Percentiles rank a stretch among this genome's conserved stretches.
These are phyloP conservation scores for Pediacus dermestoides DNA, from an alignment of 2,888 invertebrate species.

Conservation along the genomic window DNA sequence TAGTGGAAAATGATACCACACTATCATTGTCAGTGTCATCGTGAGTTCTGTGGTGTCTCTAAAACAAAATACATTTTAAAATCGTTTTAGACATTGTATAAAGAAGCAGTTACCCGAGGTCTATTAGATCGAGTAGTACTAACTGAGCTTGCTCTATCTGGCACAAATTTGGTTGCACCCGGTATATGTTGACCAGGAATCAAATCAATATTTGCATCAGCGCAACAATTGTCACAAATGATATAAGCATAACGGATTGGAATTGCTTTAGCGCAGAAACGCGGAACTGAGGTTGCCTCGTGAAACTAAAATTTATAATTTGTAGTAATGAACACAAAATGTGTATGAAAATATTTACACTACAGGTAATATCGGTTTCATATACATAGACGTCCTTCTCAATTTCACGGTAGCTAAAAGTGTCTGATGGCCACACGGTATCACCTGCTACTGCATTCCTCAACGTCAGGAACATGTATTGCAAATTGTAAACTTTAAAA, in stretches of 20 bases:
- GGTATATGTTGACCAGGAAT: constrained; percentile 50
- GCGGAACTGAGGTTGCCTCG: constrained; percentile 39
- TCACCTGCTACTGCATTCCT: constrained; percentile 33
- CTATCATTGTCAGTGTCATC: too few relatives aligned
- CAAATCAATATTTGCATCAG: constrained; percentile 46
- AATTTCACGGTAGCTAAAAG: constrained; percentile 41
- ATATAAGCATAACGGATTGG: constrained; percentile 49
- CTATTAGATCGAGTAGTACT: constrained; percentile 11
- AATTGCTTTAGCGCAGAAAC: constrained; percentile 48
- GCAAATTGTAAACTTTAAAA: constrained; percentile 42
- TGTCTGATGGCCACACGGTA: constrained; percentile 27
- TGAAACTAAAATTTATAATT: constrained; percentile 43
- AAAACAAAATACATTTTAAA: too few relatives aligned
- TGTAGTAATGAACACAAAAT: neutral
- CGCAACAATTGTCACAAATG: constrained; percentile 51
- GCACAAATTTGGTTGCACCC: too few relatives aligned
- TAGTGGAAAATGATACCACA: too few relatives aligned
- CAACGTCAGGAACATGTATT: constrained; percentile 41
- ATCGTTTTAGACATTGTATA: too few relatives aligned
- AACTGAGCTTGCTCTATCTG: constrained; percentile 13
- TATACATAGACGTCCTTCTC: constrained; percentile 45
- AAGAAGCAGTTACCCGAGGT: constrained; percentile 11
- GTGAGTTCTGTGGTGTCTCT: too few relatives aligned
- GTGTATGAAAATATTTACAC: constrained; percentile 31
- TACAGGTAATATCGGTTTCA: constrained; percentile 42